Evolutionary conservation across 2,113 vertebrate species (phyloP).

Genomic region (Clarias batrachus): DNA sequence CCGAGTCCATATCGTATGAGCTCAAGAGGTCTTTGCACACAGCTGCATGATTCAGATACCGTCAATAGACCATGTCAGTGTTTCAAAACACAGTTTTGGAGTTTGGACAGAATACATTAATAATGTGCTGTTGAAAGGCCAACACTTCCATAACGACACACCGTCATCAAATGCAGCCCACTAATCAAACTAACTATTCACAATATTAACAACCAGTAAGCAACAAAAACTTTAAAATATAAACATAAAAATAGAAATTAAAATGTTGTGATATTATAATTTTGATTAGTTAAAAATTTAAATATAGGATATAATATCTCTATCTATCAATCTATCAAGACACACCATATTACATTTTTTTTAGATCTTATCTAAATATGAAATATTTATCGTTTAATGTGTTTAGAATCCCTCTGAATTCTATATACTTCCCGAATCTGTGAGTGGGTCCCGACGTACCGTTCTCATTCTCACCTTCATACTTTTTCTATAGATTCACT

Average conservation of each 20-base stretch:
- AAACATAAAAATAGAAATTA: background rate
- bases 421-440: background rate
- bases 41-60: conserved; percentile 66
- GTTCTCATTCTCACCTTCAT: background rate
- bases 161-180: background rate
- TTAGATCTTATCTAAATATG: background rate
- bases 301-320: no score
- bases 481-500: background rate
- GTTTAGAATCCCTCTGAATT: background rate
- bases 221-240: background rate
- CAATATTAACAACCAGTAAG: background rate
- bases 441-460: background rate
- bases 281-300: no score
- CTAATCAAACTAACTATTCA: background rate
- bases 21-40: conserved; percentile 39
- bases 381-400: background rate
- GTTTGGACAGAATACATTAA: conserved; percentile 61
- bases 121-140: conserved; percentile 58
- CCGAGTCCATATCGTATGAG: conserved; percentile 3
- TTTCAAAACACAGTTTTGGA: conserved; percentile 58
- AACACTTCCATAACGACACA: conserved; percentile 56
- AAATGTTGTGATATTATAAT: background rate
- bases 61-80: conserved; percentile 63
- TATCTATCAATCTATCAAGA: no score
- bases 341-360: background rate